Percentiles rank a stretch among this genome's conserved stretches.
Conservation (phyloP, 2,797 vertebrate genomes). For the Thunnus albacares region DNA sequence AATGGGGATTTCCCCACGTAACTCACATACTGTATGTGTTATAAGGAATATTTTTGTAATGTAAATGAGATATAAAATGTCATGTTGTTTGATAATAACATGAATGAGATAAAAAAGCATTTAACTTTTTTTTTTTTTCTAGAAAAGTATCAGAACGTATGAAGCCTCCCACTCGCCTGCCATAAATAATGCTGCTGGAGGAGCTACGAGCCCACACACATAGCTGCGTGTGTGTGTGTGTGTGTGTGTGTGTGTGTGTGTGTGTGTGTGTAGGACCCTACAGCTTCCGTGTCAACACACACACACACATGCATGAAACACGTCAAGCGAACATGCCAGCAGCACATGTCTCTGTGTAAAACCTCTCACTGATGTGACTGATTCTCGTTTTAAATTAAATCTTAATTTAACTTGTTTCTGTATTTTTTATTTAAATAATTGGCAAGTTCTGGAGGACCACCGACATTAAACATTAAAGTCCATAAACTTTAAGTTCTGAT, state of each 20-base stretch:
- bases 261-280: neutral
- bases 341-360: neutral
- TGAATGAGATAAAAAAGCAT: constrained; percentile 41
- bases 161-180: constrained; percentile 46
- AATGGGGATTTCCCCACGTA: neutral
- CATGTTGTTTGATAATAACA: neutral
- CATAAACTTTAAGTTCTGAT: no score
- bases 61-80: constrained; percentile 10
- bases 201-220: constrained; percentile 41
- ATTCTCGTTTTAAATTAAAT: neutral
- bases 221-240: constrained; percentile 8
- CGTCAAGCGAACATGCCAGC: neutral
- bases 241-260: constrained; percentile 13
- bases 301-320: neutral
- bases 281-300: neutral
- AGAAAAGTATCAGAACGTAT: constrained; percentile 10
- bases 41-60: neutral
- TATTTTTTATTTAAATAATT: no score
- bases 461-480: neutral
- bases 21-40: neutral
- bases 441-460: no score
- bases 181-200: constrained; percentile 56
- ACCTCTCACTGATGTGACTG: neutral
- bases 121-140: constrained; percentile 8
- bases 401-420: neutral